A percentile compares a stretch with the other conserved stretches of the same genome.
These are phyloP conservation scores for Passer montanus DNA, from an alignment of 2,113 vertebrate species.

Conservation along the genomic window DNA sequence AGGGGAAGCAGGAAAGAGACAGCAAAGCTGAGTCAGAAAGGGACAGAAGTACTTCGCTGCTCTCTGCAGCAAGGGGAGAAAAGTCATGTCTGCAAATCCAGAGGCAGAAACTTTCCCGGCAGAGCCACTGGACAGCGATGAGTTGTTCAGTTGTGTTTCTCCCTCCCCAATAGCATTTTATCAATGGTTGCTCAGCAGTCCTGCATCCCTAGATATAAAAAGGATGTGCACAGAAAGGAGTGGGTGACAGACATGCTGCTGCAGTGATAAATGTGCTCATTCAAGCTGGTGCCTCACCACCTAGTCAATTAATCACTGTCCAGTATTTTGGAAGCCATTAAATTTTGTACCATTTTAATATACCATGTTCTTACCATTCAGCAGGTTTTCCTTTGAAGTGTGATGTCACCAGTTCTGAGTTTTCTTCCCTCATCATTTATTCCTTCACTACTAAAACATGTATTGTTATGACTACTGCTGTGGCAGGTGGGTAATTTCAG, in stretches of 20 bases:
- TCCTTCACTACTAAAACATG: not conserved
- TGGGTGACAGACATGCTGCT: conserved; percentile 23
- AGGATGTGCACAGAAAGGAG: conserved; percentile 40
- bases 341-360: not conserved
- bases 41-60: not conserved
- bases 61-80: not conserved
- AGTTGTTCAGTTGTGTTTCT: not conserved
- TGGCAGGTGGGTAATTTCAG: not conserved
- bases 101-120: conserved; percentile 10
- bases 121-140: not conserved
- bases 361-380: not conserved
- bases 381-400: conserved; percentile 29
- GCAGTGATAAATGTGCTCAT: conserved; percentile 69
- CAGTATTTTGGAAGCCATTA: conserved; percentile 43
- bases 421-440: not conserved
- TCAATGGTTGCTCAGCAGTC: conserved; percentile 52
- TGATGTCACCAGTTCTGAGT: not conserved
- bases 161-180: not conserved
- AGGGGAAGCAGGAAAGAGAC: not conserved
- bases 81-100: not conserved
- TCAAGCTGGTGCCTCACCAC: not conserved
- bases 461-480: not conserved
- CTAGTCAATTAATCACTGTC: conserved; percentile 60
- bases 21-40: not conserved
- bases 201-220: conserved; percentile 46